Evolutionary conservation across 2,888 invertebrate species (phyloP), one percentile per base, ranked within the genome.

Genomic region (Polietes domitor): DNA sequence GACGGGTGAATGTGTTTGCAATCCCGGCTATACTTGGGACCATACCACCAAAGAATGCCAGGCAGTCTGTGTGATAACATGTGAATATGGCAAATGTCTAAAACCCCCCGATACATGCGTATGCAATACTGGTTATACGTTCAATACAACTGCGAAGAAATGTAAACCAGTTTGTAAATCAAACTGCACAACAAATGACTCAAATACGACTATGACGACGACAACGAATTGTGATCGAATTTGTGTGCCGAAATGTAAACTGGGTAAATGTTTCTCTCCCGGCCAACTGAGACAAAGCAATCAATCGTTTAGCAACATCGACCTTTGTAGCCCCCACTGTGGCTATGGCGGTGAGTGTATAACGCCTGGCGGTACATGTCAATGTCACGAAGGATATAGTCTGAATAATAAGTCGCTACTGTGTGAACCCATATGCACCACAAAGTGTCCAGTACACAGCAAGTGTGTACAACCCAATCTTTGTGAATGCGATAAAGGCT

Each of bases 81-180:
- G 43, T 43, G 68, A 68, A n/a, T 12, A 9, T 37, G 65, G 24
- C 7, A 12, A 43, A 43, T 68, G 68, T 24, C 15, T 68, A 12
- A 68, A 43, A n/a, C 24, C 55, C 6, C 77, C 77, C n/a, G 58
- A 71, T 10, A 32, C 10, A 10, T 82, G 77, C 26, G 2, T 21
- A 17, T 82, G 82, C 9, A 15, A 61, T 53, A 24, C 50, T 17
- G 75, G 71, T 21, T 78, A 77, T 47, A 28, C 19, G 6, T 43
- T 43, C n/a, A 76, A 80, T 2, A 17, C n/a, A 7, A 15, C n/a
- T 19, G 68, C 28, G 41, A 19, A 43, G 15, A 41, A 73, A 53
- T 83, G 77, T 43, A 72, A 83, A 47, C 73, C 83, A 1, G 32
- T 70, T 17, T 83, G 80, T 37, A 43, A 32, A 65, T 61, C 61